phyloP scores from a whole-genome alignment of 2,113 vertebrate species.

The Cisticola juncidis region DNA sequence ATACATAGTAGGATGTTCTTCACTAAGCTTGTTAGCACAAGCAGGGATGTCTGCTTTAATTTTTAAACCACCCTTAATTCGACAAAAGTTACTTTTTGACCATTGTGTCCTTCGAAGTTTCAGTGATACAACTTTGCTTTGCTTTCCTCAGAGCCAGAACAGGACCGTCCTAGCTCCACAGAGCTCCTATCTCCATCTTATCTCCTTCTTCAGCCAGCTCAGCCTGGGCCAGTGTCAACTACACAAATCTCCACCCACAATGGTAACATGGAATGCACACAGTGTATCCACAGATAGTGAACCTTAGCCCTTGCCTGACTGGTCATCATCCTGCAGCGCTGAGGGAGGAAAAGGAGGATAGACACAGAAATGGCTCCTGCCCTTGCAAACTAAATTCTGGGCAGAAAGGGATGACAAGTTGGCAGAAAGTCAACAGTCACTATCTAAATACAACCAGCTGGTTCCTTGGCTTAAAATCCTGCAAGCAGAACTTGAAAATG shows the following conservation, averaged over 20 bases:
- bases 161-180: background rate
- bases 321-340: background rate
- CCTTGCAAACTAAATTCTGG: slow-evolving; percentile 36
- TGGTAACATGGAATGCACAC: background rate
- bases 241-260: background rate
- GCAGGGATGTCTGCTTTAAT: background rate
- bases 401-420: background rate
- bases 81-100: background rate
- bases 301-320: background rate
- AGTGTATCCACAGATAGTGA: background rate
- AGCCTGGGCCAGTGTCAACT: background rate
- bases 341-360: background rate
- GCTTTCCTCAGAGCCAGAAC: fast-evolving
- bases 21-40: too few species aligned
- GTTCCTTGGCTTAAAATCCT: background rate
- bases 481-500: background rate
- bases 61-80: background rate
- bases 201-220: fast-evolving
- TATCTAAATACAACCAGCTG: slow-evolving; percentile 1
- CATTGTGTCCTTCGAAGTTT: background rate
- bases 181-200: background rate
- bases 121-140: background rate
- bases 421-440: slow-evolving; percentile 18
- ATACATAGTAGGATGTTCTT: fast-evolving
- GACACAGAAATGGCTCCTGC: background rate